Base-by-base conservation (phyloP, 2,888 invertebrate genomes). In the Xanthorhoe designata region DNA sequence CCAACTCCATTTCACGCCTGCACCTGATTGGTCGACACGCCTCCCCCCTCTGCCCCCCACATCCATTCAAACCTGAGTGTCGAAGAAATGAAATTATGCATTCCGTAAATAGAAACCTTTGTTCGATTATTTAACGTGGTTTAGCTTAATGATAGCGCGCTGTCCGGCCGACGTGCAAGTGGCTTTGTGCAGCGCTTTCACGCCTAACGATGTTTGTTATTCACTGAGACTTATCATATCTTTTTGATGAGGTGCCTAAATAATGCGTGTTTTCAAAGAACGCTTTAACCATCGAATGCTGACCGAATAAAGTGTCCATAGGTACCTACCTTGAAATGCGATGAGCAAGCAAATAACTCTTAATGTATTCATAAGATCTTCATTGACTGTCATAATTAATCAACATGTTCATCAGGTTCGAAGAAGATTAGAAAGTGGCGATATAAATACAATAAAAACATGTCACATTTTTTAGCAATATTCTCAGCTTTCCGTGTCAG, bases 11-110 rank as follows among this genome's bases (percentile, higher is more conserved):
- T 91, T 72, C 87, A 87, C 83, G 88, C 86, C 90, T 92, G 90
- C 89, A 85, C 84, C 85, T 87, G 92, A 93, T 92, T 91, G 92
- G 92, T 89, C 84, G 90, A 76, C 85, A 84, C 89, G 88, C 90
- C 88, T 78, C 76, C 71, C 75, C 76, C 77, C 47, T 5, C 17
- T 7, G 4, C 47, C 68, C 71, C 73, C 74, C 73, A 74, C 71
- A 67, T 74, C 76, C 78, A 51, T 63, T 63, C 60, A 60, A 45
- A 62, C 66, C 54, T 51, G 60, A 60, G 54, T 64, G 62, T 51
- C 77, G 79, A 87, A 89, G 89, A 90, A 90, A 90, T 87, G 85
- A 85, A 91, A 89, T 91, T 90, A 90, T 92, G 91, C 90, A 90
- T 85, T 86, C 78, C 82, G 88, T 88, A 90, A 90, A 90, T 90